These are phyloP conservation scores for Noctilio leporinus DNA, from an alignment of 2,113 vertebrate species.

Conservation along the genomic window DNA sequence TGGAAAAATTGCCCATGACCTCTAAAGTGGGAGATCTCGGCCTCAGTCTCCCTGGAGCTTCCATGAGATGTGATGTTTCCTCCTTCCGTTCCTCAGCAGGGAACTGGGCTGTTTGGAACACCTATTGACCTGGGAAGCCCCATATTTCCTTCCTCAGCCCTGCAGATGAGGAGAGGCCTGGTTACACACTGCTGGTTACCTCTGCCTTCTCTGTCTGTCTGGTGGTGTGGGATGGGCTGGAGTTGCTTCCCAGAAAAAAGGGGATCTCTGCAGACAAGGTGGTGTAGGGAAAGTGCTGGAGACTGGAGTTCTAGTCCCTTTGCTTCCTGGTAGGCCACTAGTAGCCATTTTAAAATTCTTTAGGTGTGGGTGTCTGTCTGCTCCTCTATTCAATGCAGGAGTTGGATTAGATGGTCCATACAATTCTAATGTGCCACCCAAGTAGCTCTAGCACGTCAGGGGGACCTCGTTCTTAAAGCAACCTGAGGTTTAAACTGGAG, in stretches of 20 bases:
- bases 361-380: slow-evolving; percentile 33
- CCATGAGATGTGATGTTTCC: background rate
- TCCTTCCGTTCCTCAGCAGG: background rate
- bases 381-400: background rate
- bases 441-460: background rate
- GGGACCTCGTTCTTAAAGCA: background rate
- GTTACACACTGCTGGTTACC: background rate
- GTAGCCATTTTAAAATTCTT: slow-evolving; percentile 51
- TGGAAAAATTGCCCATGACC: background rate
- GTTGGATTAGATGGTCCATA: slow-evolving; percentile 6
- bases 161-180: background rate
- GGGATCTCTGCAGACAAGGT: background rate
- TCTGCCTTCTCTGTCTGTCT: background rate
- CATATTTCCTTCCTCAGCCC: background rate
- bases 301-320: background rate
- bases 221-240: background rate
- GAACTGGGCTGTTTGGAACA: background rate
- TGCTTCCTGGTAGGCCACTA: slow-evolving; percentile 5
- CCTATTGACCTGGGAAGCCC: background rate
- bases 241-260: background rate
- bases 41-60: background rate
- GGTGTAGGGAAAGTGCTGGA: background rate
- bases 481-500: background rate
- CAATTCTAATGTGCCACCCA: background rate
- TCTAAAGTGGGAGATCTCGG: background rate